A percentile compares a stretch with the other conserved stretches of the same genome.
phyloP scores from a whole-genome alignment of 2,888 invertebrate species.

The Philhelius pedissequus region DNA sequence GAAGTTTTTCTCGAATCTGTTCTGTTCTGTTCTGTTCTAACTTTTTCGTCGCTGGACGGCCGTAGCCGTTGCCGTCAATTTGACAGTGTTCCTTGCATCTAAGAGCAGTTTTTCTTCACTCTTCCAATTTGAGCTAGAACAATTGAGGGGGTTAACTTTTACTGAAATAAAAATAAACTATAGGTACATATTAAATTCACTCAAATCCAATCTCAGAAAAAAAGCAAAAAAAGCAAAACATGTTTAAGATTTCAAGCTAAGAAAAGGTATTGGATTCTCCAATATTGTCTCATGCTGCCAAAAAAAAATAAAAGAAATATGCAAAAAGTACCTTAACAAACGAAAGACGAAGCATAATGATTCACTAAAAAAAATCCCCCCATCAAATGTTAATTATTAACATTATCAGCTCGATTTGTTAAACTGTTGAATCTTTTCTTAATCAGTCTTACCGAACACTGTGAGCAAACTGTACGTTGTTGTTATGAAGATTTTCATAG shows the following conservation, averaged over 20 bases:
- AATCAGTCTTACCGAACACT: slow-evolving; percentile 8
- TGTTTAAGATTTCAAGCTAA: background rate
- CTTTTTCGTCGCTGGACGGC: no score
- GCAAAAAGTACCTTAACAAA: background rate
- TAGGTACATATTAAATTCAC: no score
- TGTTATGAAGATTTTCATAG: slow-evolving; percentile 7
- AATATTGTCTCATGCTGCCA: background rate
- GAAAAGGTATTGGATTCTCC: background rate
- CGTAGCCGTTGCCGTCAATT: no score
- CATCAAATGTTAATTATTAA: background rate
- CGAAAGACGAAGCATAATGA: background rate
- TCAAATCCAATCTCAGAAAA: no score
- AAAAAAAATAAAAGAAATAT: background rate
- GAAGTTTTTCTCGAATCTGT: no score
- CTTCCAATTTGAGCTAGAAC: no score
- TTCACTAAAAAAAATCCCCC: background rate
- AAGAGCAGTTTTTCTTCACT: no score
- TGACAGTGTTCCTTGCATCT: no score
- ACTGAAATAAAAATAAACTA: no score
- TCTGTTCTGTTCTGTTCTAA: no score
- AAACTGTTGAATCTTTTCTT: background rate
- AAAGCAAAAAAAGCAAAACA: no score
- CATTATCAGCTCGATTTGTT: background rate
- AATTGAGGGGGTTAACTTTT: no score
- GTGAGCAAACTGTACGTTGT: background rate